Evolutionary conservation across 2,113 vertebrate genomes (phyloP).

Genomic region (Potamarius usumacintae): DNA sequence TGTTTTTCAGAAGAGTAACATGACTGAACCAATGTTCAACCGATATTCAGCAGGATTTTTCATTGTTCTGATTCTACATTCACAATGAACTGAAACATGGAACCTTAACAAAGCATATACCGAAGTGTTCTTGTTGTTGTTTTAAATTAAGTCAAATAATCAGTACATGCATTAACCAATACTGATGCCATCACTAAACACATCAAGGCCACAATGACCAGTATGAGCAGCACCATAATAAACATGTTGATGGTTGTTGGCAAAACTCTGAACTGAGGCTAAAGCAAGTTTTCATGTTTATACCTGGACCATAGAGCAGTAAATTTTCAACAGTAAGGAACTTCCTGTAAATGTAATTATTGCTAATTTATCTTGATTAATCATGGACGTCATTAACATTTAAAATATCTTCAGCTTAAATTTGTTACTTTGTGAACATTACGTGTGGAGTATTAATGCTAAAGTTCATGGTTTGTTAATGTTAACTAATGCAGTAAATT

Average conservation of each 20-base stretch:
- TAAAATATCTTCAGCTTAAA: background rate
- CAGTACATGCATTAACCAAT: background rate
- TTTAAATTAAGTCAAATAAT: background rate
- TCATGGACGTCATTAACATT: background rate
- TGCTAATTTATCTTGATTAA: background rate
- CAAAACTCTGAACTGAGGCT: background rate
- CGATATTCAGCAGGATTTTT: background rate
- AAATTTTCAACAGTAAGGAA: background rate
- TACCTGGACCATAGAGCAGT: background rate
- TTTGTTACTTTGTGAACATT: background rate
- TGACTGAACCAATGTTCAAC: background rate
- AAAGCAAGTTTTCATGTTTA: background rate
- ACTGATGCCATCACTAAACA: background rate
- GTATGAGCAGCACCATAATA: background rate
- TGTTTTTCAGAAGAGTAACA: background rate
- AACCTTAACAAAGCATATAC: background rate
- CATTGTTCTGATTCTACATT: background rate
- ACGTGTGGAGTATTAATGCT: background rate
- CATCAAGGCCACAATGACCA: background rate
- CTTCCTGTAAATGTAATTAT: background rate
- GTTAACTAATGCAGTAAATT: background rate
- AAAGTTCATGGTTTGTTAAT: background rate
- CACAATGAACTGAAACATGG: background rate
- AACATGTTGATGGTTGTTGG: background rate
- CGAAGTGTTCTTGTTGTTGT: too few species aligned